Percentiles rank a stretch among this genome's conserved stretches.
Conservation (phyloP, 2,797 vertebrate species). For the Enteromius viviparus region DNA sequence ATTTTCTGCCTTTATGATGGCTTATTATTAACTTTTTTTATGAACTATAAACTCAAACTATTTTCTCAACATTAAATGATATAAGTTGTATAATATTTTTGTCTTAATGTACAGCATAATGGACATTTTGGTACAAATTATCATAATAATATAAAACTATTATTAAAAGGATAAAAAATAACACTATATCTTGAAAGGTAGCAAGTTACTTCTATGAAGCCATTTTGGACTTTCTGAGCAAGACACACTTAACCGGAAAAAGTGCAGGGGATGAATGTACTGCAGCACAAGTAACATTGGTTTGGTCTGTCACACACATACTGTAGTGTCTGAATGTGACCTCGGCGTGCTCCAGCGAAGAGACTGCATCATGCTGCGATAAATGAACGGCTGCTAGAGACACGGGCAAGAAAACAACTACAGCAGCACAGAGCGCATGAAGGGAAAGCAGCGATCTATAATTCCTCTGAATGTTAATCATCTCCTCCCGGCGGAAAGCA, state of each 20-base stretch:
- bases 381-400: slow-evolving; percentile 21
- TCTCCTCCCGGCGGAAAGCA: slow-evolving; percentile 48
- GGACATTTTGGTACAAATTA: no score
- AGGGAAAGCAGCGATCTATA: slow-evolving; percentile 52
- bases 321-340: slow-evolving; percentile 24
- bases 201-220: no score
- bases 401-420: slow-evolving; percentile 46
- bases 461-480: slow-evolving; percentile 60
- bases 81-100: no score
- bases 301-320: not conserved
- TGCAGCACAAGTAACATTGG: not conserved
- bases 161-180: no score
- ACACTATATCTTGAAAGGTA: no score
- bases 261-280: not conserved
- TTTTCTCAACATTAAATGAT: no score
- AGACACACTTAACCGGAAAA: not conserved
- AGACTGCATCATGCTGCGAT: slow-evolving; percentile 24
- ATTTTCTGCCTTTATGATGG: slow-evolving; percentile 2
- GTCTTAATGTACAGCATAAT: no score
- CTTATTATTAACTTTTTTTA: not conserved
- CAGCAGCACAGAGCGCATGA: slow-evolving; percentile 25
- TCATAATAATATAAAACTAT: no score
- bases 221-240: no score
- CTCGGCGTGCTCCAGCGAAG: slow-evolving; percentile 9
- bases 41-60: not conserved